phyloP scores from a whole-genome alignment of 1,140 invertebrate species.

The Phenacoccus solenopsis region DNA sequence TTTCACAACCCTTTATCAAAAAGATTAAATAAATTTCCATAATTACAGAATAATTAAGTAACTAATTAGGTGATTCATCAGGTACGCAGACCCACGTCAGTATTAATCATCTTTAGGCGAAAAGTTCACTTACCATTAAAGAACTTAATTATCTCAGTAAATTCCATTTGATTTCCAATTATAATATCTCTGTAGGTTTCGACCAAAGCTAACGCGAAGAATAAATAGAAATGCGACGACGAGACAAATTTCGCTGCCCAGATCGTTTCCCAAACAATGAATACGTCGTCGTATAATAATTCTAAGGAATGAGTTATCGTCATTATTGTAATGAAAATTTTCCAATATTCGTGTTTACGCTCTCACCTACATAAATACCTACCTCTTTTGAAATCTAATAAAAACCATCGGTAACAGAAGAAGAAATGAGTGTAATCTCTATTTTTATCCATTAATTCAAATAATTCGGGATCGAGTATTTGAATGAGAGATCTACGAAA shows the following conservation, averaged over 20 bases:
- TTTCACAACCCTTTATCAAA: no score
- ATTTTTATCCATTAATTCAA: constrained; percentile 85
- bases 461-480: constrained; percentile 85
- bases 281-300: constrained; percentile 81
- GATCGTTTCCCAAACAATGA: constrained; percentile 87
- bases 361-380: no score
- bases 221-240: constrained; percentile 80
- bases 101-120: no score
- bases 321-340: no score
- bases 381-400: constrained; percentile 64
- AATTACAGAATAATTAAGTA: no score
- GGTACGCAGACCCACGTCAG: no score
- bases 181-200: constrained; percentile 90
- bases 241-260: constrained; percentile 84
- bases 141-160: constrained; percentile 95
- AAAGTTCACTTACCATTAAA: constrained; percentile 76
- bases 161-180: constrained; percentile 89
- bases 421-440: constrained; percentile 95
- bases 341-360: no score
- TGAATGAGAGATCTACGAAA: constrained; percentile 52
- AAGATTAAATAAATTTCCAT: no score
- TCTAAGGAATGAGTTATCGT: constrained; percentile 47
- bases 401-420: constrained; percentile 91
- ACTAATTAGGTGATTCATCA: background rate
- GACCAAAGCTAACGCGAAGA: constrained; percentile 79